A percentile compares a stretch with the other conserved stretches of the same genome.
Conservation (phyloP, 2,888 invertebrate species). For the Phorcus lineatus region DNA sequence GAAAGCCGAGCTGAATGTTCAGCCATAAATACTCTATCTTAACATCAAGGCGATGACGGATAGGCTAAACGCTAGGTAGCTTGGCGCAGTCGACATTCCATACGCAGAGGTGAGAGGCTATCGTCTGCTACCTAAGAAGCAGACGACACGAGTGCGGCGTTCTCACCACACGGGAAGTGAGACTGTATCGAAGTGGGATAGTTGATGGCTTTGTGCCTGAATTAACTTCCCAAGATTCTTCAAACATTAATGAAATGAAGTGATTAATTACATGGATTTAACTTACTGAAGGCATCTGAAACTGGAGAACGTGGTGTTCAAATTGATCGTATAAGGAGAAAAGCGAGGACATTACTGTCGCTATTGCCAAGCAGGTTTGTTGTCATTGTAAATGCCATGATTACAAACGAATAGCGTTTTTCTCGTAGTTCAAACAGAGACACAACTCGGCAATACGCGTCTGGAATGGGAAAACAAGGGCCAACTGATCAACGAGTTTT, state of each 20-base stretch:
- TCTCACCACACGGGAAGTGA: not conserved
- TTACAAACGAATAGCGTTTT: too few relatives aligned
- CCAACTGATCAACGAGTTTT: not conserved
- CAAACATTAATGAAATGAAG: too few relatives aligned
- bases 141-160: not conserved
- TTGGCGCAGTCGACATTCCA: slow-evolving; percentile 6
- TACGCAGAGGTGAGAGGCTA: slow-evolving; percentile 7
- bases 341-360: too few relatives aligned
- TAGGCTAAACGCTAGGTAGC: not conserved
- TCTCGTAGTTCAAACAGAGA: not conserved
- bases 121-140: slow-evolving; percentile 5
- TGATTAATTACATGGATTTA: too few relatives aligned
- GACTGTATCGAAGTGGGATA: not conserved
- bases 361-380: too few relatives aligned
- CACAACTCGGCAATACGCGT: not conserved
- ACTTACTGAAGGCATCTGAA: too few relatives aligned
- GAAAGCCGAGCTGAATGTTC: not conserved
- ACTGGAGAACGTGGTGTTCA: too few relatives aligned
- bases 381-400: too few relatives aligned
- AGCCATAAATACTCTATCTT: not conserved
- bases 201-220: too few relatives aligned
- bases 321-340: too few relatives aligned
- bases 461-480: not conserved
- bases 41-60: not conserved
- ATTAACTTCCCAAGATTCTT: too few relatives aligned